Base-by-base conservation (phyloP, 2,797 vertebrate species). In the Triplophysa bombifrons region DNA sequence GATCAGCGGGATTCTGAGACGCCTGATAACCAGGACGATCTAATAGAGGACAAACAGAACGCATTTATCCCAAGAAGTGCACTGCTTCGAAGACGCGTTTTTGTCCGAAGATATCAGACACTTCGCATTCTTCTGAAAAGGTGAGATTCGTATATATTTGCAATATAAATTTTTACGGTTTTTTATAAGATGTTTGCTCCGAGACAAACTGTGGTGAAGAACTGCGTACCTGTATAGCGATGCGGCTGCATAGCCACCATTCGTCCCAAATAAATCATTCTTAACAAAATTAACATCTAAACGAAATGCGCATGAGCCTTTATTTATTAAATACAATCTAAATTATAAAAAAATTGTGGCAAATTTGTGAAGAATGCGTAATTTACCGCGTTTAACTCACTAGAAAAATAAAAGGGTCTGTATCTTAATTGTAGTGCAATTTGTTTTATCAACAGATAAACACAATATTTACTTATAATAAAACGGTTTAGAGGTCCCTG, bases 391-490 rank as follows among this genome's bases (percentile, higher is more conserved):
- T n/a, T 55, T 3, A 30, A 48, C 4, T 6, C 17, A 14, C 1
- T 14, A 27, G 6, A 16, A 11, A 6, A 38, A 63, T 3, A 19
- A 38, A 67, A 66, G 25, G 22, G 20, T 50, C 2, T 12, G 16
- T 8, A 34, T 80, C 81, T 22, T 7, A 83, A 78, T 81, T 81
- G 77, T 65, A 46, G 17, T 58, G 74, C 14, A n/a, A 46, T 65
- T 44, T 60, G 30, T 72, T 67, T 78, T 79, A 76, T 74, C 50
- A 85, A 64, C 34, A 66, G 81, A 79, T 86, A 3, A 63, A 74
- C 41, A 53, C 73, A 76, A 78, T 88, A 88, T 93, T 90, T 38
- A 1, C 4, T 87, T 34, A 22, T 3, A 27, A 27, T 60, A 27
- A 27, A 60, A 27, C 12, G 38, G 75, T 41, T 85, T 80, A 81